A percentile compares a stretch with the other conserved stretches of the same genome.
Evolutionary conservation across 2,888 invertebrate genomes (phyloP).

Genomic region (Heterodera filipjevi): DNA sequence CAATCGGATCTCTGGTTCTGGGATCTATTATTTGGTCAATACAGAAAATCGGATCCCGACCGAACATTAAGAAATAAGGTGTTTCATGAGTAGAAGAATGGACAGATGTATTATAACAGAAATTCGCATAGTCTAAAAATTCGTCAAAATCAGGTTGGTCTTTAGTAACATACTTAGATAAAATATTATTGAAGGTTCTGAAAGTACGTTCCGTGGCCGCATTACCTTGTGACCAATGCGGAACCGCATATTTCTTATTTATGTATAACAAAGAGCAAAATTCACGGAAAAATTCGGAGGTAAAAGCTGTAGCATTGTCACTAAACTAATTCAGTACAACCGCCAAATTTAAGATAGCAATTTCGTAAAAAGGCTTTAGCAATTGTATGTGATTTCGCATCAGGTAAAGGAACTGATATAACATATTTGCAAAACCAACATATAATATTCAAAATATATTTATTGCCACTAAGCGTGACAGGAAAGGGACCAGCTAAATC

Average conservation of each 20-base stretch:
- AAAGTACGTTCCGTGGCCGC: slow-evolving; percentile 51
- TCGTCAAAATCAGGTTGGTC: slow-evolving; percentile 34
- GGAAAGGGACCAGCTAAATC: slow-evolving; percentile 35
- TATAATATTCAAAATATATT: slow-evolving; percentile 31
- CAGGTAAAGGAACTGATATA: slow-evolving; percentile 55
- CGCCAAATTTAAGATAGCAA: slow-evolving; percentile 46
- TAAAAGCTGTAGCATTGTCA: slow-evolving; percentile 51
- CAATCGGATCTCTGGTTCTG: neutral
- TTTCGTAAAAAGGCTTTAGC: slow-evolving; percentile 51
- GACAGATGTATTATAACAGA: slow-evolving; percentile 41
- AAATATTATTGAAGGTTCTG: slow-evolving; percentile 35
- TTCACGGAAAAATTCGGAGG: slow-evolving; percentile 8
- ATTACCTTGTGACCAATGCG: slow-evolving; percentile 44
- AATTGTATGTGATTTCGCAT: slow-evolving; percentile 59
- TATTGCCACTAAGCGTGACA: neutral
- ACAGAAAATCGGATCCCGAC: slow-evolving; percentile 37
- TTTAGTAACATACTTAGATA: slow-evolving; percentile 28
- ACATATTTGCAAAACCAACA: slow-evolving; percentile 43
- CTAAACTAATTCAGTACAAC: slow-evolving; percentile 44
- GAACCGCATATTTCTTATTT: slow-evolving; percentile 39
- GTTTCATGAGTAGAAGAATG: slow-evolving; percentile 38
- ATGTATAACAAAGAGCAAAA: slow-evolving; percentile 40
- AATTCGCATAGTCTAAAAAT: slow-evolving; percentile 17
- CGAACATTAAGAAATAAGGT: slow-evolving; percentile 41
- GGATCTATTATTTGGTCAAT: slow-evolving; percentile 35